These are phyloP conservation scores for Polylopha cassiicola DNA, from an alignment of 2,888 invertebrate genomes.

Conservation along the genomic window DNA sequence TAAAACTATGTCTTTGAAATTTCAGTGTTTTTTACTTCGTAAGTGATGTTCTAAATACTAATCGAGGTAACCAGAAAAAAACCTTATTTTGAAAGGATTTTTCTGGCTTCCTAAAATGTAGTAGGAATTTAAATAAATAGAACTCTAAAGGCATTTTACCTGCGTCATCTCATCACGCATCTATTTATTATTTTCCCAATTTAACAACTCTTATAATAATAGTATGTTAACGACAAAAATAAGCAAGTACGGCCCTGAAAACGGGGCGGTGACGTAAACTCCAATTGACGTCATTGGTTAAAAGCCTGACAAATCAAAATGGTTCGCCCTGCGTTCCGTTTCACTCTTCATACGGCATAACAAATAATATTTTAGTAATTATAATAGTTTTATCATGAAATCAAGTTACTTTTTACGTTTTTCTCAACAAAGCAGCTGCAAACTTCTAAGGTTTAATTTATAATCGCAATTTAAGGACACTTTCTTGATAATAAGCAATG, in stretches of 20 bases:
- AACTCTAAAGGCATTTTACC: too few species aligned
- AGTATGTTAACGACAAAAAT: constrained; percentile 53
- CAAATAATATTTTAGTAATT: too few species aligned
- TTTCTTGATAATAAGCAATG: background rate
- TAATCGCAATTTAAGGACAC: too few species aligned
- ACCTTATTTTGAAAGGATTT: too few species aligned
- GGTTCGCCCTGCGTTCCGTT: constrained; percentile 47
- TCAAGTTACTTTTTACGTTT: background rate
- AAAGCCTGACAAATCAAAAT: constrained; percentile 38
- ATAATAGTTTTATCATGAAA: background rate
- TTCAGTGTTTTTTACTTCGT: too few species aligned
- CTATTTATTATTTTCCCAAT: constrained; percentile 35
- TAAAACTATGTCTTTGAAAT: too few species aligned
- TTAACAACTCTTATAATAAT: constrained; percentile 43
- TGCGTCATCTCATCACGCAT: constrained; percentile 15
- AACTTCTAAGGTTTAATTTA: too few species aligned
- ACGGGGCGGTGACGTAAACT: constrained; percentile 66
- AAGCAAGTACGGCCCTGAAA: constrained; percentile 71
- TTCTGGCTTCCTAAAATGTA: too few species aligned
- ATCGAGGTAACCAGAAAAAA: too few species aligned
- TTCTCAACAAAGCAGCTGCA: too few species aligned
- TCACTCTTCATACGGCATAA: constrained; percentile 27
- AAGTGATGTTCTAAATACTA: too few species aligned
- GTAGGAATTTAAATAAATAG: too few species aligned
- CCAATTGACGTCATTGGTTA: constrained; percentile 59